These are phyloP conservation scores for Malurus melanocephalus DNA, from an alignment of 2,113 vertebrate genomes.

Conservation along the genomic window DNA sequence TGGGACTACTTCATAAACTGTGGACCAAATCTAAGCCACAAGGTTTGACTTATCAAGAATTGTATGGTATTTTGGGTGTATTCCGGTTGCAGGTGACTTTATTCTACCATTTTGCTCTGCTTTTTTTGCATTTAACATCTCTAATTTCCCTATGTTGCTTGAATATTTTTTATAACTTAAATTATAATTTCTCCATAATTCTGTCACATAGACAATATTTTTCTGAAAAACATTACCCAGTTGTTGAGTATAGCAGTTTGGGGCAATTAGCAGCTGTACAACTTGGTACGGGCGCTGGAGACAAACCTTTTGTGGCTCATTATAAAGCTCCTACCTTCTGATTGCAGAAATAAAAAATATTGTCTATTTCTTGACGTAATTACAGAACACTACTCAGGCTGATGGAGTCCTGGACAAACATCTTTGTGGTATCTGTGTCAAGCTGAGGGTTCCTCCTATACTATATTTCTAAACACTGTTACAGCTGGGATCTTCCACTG, in stretches of 20 bases:
- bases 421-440: constrained; percentile 45
- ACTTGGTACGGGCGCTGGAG: neutral
- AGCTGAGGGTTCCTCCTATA: constrained; percentile 41
- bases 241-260: neutral
- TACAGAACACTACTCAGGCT: constrained; percentile 33
- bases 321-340: neutral
- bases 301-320: neutral
- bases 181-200: constrained; percentile 32
- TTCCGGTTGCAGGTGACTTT: constrained; percentile 70
- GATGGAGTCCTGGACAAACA: constrained; percentile 37
- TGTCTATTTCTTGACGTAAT: constrained; percentile 62
- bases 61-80: constrained; percentile 63
- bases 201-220: constrained; percentile 67
- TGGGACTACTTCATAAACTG: constrained; percentile 61
- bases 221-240: constrained; percentile 10
- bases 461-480: constrained; percentile 33
- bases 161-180: constrained; percentile 25
- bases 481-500: constrained; percentile 57
- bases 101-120: constrained; percentile 65
- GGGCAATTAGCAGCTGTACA: neutral
- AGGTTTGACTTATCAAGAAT: constrained; percentile 78
- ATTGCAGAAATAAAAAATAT: constrained; percentile 55
- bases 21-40: constrained; percentile 67
- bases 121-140: constrained; percentile 59
- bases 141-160: constrained; percentile 44